Base-by-base conservation (phyloP, 2,113 vertebrate species). In the Burhinus bistriatus region DNA sequence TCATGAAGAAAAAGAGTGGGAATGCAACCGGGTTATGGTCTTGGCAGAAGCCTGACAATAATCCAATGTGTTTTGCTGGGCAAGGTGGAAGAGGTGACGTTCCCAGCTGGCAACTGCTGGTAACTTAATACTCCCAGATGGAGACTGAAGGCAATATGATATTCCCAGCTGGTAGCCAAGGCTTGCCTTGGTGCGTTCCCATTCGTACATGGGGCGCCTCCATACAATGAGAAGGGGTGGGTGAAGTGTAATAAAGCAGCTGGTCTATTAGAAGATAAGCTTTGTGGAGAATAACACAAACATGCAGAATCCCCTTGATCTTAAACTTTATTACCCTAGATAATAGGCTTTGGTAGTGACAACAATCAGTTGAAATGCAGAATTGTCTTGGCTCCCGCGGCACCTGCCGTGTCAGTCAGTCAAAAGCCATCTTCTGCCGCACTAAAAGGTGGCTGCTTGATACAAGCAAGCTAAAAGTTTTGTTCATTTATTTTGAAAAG, bases 181-280 rank as follows among this genome's bases (percentile, higher is more conserved):
- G 87, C 45, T 29, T 92, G 90, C 93, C 87, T 92, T 69, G 36
- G 91, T 66, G 83, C 64, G 40, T 92, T 97, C 96, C 94, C 91
- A 71, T 49, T 22, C 21, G 9, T 94, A 76, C 94, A 77, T 47
- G 96, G 66, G 91, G 75, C 94, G 96, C 44, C 51, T 15, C 90
- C 34, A 66, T 58, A 97, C 87, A 95, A 96, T 95, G 96, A 90
- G 95, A 97, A 98, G 86, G 96, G 93, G 68, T 61, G 95, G 94
- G 95, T 8, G 9, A 45, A 44, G 95, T 65, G 88, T 95, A 96
- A 95, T 98, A 98, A 98, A 98, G 97, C 97, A 98, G 97, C 98
- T 98, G 97, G 96, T 96, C 97, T 97, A 96, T 98, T 98, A 98
- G 97, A 97, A 98, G 97, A 98, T 96, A 97, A 97, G 98, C 98